phyloP scores from a whole-genome alignment of 2,888 invertebrate genomes.

The Acanthopleura granulata region DNA sequence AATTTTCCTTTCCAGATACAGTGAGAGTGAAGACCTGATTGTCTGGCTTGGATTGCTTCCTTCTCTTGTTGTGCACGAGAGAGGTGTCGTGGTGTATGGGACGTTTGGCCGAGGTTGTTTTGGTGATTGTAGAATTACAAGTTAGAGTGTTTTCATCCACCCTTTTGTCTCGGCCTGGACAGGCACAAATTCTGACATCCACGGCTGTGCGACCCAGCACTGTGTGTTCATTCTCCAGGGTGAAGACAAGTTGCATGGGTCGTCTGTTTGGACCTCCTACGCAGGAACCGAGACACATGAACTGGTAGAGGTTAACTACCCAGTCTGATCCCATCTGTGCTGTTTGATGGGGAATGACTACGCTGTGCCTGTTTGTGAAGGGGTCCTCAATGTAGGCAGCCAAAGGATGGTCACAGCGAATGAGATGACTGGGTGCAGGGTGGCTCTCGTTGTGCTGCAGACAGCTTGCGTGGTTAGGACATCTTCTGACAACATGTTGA shows the following conservation, averaged over 20 bases:
- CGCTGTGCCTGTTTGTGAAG: not conserved
- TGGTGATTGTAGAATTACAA: not conserved
- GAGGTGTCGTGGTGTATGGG: not conserved
- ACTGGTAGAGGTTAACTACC: conserved; percentile 11
- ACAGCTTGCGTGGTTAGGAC: conserved; percentile 16
- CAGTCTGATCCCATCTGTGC: not conserved
- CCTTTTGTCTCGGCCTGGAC: conserved; percentile 3
- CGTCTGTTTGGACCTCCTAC: conserved; percentile 13
- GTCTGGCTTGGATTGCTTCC: not conserved
- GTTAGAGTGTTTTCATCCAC: not conserved
- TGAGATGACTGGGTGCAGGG: conserved; percentile 16
- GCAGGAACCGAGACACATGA: conserved; percentile 15
- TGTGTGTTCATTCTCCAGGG: conserved; percentile 4
- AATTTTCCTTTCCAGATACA: not conserved
- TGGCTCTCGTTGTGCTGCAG: not conserved
- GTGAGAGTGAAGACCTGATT: not conserved
- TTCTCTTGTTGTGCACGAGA: not conserved
- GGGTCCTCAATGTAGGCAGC: not conserved
- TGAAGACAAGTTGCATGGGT: not conserved
- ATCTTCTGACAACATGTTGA: not conserved
- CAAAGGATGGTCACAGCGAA: conserved; percentile 2
- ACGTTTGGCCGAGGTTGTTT: not conserved
- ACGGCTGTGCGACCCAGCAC: not conserved
- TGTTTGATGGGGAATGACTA: not conserved
- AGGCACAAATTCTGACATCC: conserved; percentile 14